Percentiles rank a stretch among this genome's conserved stretches.
Conservation (phyloP, 2,888 invertebrate genomes). For the Petrolisthes manimaculis region DNA sequence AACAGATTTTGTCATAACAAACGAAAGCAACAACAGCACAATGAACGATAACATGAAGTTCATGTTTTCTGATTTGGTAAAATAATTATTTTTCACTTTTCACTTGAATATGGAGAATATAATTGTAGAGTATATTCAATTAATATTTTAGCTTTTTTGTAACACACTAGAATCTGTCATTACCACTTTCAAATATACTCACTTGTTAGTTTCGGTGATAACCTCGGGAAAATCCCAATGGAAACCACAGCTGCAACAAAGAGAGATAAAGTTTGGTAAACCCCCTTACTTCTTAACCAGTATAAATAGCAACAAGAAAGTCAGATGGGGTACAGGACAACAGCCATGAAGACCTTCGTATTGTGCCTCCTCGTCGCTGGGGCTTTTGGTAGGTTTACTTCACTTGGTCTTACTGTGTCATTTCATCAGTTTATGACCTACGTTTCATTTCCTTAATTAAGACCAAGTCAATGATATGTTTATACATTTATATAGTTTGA, state of each 20-base stretch:
- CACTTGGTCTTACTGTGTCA: not conserved
- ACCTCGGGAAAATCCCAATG: not conserved
- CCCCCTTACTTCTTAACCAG: not conserved
- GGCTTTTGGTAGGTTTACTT: constrained; percentile 39
- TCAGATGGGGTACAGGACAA: not conserved
- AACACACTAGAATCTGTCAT: no score
- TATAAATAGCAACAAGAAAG: not conserved
- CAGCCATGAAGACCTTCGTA: constrained; percentile 38
- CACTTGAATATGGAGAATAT: no score
- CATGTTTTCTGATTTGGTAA: no score
- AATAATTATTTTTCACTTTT: no score
- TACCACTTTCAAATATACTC: no score
- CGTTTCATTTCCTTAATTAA: no score
- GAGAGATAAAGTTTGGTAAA: constrained; percentile 7
- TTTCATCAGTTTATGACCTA: not conserved
- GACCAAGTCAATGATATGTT: not conserved
- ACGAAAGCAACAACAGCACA: no score
- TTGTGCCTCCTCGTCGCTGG: constrained; percentile 32
- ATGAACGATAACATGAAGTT: no score
- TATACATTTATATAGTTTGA: not conserved
- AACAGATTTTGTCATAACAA: no score
- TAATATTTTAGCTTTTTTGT: no score
- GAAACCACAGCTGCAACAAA: not conserved
- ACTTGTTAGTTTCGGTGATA: no score
- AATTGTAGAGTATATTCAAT: no score